These are phyloP conservation scores for Helleia helle DNA, from an alignment of 2,888 invertebrate genomes.

Conservation along the genomic window DNA sequence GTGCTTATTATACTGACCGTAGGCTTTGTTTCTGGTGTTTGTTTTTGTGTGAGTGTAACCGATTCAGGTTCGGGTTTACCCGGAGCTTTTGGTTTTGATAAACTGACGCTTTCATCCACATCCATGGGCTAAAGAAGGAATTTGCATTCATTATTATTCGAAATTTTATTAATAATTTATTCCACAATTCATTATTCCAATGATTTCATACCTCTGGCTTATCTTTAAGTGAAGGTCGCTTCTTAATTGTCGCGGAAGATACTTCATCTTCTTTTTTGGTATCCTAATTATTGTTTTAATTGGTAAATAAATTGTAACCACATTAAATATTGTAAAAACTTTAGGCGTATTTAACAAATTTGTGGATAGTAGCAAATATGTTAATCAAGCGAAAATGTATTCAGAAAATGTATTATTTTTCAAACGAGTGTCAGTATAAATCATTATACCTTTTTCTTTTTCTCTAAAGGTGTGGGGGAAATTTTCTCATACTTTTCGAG, in stretches of 20 bases:
- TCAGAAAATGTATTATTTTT: not conserved
- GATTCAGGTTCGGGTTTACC: constrained; percentile 61
- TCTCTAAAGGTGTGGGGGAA: constrained; percentile 62
- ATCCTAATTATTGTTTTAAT: not conserved
- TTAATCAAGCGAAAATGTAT: no score
- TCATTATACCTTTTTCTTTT: constrained; percentile 64
- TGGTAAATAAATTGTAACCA: not conserved
- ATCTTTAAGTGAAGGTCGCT: constrained; percentile 59
- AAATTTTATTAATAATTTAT: not conserved
- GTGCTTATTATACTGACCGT: constrained; percentile 48
- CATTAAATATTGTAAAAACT: not conserved
- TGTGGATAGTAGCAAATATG: no score
- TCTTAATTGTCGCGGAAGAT: constrained; percentile 47
- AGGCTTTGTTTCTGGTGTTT: constrained; percentile 57
- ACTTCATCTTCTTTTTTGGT: constrained; percentile 25
- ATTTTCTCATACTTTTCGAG: constrained; percentile 81
- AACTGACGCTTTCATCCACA: constrained; percentile 59
- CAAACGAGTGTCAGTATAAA: constrained; percentile 4
- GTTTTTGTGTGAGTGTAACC: constrained; percentile 64
- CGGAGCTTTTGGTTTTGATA: constrained; percentile 53
- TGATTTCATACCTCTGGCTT: constrained; percentile 46
- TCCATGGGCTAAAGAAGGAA: constrained; percentile 49
- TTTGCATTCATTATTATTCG: not conserved
- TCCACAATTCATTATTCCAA: not conserved
- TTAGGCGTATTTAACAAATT: no score